Conservation (phyloP, 2,797 vertebrate genomes). For the Coreius guichenoti region DNA sequence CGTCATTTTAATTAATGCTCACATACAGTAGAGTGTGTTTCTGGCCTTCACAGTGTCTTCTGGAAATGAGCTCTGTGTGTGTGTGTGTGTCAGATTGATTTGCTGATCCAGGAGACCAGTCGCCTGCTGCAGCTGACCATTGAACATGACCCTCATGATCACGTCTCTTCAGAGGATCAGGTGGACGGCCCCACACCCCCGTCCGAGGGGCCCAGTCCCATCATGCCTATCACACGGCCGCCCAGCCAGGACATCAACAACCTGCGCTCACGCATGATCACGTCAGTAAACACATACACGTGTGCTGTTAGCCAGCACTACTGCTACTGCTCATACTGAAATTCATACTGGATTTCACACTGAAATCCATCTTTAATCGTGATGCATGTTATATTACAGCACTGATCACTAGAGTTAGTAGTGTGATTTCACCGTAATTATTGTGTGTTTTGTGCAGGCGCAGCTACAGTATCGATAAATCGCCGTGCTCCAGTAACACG, state of each 20-base stretch:
- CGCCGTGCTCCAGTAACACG: slow-evolving; percentile 84
- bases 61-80: background rate
- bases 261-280: slow-evolving; percentile 81
- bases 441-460: slow-evolving; percentile 74
- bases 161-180: slow-evolving; percentile 69
- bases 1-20: background rate
- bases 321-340: no score
- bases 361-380: background rate
- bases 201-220: slow-evolving; percentile 72
- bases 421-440: background rate
- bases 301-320: no score
- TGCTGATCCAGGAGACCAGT: slow-evolving; percentile 95
- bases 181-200: slow-evolving; percentile 74
- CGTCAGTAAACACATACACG: slow-evolving; percentile 76
- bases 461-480: slow-evolving; percentile 94
- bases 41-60: background rate
- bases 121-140: slow-evolving; percentile 95
- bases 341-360: no score
- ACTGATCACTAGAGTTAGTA: background rate
- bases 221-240: slow-evolving; percentile 74
- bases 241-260: slow-evolving; percentile 77
- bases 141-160: slow-evolving; percentile 91
- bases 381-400: background rate
- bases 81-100: slow-evolving; percentile 82
- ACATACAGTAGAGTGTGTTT: background rate